Evolutionary conservation across 2,888 invertebrate species (phyloP).

Genomic region (Myathropa florea): DNA sequence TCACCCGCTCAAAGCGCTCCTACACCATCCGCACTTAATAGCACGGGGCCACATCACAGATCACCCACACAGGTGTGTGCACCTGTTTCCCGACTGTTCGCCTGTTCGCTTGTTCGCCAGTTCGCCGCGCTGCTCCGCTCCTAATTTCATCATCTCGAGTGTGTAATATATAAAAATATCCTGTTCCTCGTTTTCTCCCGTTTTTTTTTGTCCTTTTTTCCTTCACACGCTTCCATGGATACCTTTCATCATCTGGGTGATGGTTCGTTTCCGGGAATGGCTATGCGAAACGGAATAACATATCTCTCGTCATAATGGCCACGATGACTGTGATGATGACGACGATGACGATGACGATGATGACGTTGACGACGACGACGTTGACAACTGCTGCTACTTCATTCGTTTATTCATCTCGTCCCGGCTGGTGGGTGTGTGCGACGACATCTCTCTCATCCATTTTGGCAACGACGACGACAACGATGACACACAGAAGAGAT

Average conservation of each 20-base stretch:
- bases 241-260: constrained; percentile 50
- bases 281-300: constrained; percentile 52
- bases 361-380: constrained; percentile 2
- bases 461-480: constrained; percentile 17
- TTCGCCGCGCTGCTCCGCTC: background rate
- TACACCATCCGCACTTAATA: too few species aligned
- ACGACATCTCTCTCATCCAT: constrained; percentile 14
- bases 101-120: constrained; percentile 9
- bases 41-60: constrained; percentile 26
- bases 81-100: constrained; percentile 2
- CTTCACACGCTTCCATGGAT: constrained; percentile 26
- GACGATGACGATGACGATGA: background rate
- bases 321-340: background rate
- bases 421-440: background rate
- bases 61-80: constrained; percentile 29
- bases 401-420: background rate
- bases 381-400: constrained; percentile 52
- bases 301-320: constrained; percentile 47
- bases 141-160: constrained; percentile 66
- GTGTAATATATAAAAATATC: constrained; percentile 49
- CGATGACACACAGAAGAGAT: constrained; percentile 81
- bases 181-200: background rate
- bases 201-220: background rate
- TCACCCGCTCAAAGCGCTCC: constrained; percentile 27
- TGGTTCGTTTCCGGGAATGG: constrained; percentile 39